Percentiles rank a stretch among this genome's conserved stretches.
Conservation (phyloP, 1,140 invertebrate species). For the Coenobita brevimanus region DNA sequence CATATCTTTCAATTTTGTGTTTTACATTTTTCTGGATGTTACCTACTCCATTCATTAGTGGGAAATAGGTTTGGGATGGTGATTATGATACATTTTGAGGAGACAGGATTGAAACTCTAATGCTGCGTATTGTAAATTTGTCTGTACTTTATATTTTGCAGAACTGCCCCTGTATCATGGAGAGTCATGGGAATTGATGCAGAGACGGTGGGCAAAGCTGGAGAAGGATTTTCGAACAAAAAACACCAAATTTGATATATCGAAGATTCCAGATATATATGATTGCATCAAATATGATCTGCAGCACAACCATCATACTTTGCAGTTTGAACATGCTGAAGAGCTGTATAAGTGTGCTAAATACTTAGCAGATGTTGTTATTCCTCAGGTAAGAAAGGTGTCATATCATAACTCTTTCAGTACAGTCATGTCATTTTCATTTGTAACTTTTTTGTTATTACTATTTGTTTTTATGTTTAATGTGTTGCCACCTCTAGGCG, state of each 20-base stretch:
- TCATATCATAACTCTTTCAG: too few relatives aligned
- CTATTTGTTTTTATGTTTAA: too few relatives aligned
- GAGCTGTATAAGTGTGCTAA: slow-evolving; percentile 96
- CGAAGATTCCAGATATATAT: slow-evolving; percentile 99
- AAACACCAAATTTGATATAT: slow-evolving; percentile 94
- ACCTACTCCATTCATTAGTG: too few relatives aligned
- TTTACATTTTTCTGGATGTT: too few relatives aligned
- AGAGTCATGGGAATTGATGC: slow-evolving; percentile 99
- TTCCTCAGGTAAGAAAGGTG: slow-evolving; percentile 91
- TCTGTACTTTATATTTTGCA: slow-evolving; percentile 73
- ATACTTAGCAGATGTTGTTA: slow-evolving; percentile 97
- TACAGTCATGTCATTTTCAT: too few relatives aligned
- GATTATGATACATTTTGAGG: too few relatives aligned
- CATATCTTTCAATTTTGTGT: too few relatives aligned
- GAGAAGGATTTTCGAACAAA: slow-evolving; percentile 98
- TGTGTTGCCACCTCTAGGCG: too few relatives aligned
- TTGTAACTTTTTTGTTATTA: too few relatives aligned
- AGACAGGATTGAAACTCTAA: too few relatives aligned
- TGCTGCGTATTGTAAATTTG: too few relatives aligned
- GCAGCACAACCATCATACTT: slow-evolving; percentile 86
- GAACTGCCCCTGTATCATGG: slow-evolving; percentile 96
- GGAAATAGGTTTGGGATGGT: too few relatives aligned
- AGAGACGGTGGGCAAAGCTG: slow-evolving; percentile 97
- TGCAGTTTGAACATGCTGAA: slow-evolving; percentile 89
- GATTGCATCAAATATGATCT: slow-evolving; percentile 99